Percentiles rank a stretch among this genome's conserved stretches.
These are phyloP conservation scores for Trachelus tabidus DNA, from an alignment of 2,888 invertebrate species.

Conservation along the genomic window DNA sequence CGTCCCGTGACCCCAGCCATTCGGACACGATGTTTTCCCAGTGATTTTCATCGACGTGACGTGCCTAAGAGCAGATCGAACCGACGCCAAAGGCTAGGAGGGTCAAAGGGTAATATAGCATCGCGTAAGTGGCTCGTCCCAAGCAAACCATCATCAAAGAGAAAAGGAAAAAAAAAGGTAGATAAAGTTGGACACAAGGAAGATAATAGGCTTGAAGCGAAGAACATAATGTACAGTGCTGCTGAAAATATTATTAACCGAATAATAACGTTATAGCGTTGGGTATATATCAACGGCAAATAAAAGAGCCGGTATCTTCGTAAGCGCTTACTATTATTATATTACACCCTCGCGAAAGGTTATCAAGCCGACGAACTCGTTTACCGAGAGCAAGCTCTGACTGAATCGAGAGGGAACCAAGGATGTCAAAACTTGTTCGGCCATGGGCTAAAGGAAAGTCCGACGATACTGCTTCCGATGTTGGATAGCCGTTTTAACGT, in stretches of 20 bases:
- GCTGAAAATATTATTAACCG: background rate
- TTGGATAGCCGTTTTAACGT: background rate
- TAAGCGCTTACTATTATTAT: slow-evolving; percentile 1
- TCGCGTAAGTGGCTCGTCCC: background rate
- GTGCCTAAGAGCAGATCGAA: background rate
- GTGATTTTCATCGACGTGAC: background rate
- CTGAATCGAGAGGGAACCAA: background rate
- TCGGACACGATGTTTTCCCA: background rate
- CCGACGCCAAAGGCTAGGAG: background rate
- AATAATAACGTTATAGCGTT: background rate
- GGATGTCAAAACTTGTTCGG: background rate
- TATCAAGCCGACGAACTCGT: slow-evolving; percentile 36
- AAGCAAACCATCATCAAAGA: background rate
- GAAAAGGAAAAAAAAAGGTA: background rate
- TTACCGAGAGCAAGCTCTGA: slow-evolving; percentile 28
- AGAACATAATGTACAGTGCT: background rate
- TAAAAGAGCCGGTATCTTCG: background rate
- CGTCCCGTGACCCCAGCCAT: background rate
- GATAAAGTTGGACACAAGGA: background rate
- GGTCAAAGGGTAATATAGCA: background rate
- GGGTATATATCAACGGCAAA: background rate
- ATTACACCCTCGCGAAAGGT: slow-evolving; percentile 22
- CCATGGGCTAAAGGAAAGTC: background rate
- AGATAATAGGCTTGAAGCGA: background rate
- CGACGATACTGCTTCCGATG: background rate